phyloP scores from a whole-genome alignment of 1,140 invertebrate species.

The Tetramorium parvispinum region DNA sequence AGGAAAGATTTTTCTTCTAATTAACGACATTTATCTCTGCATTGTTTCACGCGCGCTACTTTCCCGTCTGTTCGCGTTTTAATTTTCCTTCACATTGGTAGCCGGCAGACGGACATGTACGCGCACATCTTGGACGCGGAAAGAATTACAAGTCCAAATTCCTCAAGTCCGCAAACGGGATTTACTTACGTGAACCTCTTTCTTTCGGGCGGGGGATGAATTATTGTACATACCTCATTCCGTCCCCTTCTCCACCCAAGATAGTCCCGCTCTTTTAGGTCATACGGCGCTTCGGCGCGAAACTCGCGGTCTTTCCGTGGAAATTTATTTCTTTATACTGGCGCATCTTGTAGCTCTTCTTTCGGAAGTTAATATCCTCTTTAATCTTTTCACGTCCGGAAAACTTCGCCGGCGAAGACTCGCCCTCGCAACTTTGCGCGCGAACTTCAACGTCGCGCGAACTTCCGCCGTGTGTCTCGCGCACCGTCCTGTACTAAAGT shows the following conservation, averaged over 20 bases:
- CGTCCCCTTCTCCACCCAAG: neutral
- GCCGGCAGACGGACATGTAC: neutral
- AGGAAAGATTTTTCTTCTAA: constrained; percentile 19
- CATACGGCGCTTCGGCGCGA: constrained; percentile 4
- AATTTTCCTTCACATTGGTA: neutral
- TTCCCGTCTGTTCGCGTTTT: neutral
- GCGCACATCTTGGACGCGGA: neutral
- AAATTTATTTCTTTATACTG: constrained; percentile 62
- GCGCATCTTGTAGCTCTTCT: constrained; percentile 52
- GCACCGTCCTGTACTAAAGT: constrained; percentile 21
- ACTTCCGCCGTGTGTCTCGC: constrained; percentile 48
- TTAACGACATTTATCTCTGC: constrained; percentile 24
- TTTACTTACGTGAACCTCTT: constrained; percentile 74
- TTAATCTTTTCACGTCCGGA: constrained; percentile 49
- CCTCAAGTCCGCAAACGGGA: constrained; percentile 79
- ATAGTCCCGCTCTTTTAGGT: constrained; percentile 52
- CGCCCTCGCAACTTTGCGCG: constrained; percentile 40
- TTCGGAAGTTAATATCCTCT: constrained; percentile 53
- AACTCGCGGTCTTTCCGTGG: constrained; percentile 29
- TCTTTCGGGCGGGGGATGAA: constrained; percentile 52
- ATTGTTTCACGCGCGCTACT: neutral
- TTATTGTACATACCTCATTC: constrained; percentile 65
- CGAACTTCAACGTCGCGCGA: constrained; percentile 42
- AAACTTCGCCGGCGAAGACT: constrained; percentile 32
- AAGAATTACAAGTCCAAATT: constrained; percentile 77